A percentile compares a stretch with the other conserved stretches of the same genome.
Evolutionary conservation across 2,797 vertebrate genomes (phyloP).

Genomic region (Melanotaenia pygmaea): DNA sequence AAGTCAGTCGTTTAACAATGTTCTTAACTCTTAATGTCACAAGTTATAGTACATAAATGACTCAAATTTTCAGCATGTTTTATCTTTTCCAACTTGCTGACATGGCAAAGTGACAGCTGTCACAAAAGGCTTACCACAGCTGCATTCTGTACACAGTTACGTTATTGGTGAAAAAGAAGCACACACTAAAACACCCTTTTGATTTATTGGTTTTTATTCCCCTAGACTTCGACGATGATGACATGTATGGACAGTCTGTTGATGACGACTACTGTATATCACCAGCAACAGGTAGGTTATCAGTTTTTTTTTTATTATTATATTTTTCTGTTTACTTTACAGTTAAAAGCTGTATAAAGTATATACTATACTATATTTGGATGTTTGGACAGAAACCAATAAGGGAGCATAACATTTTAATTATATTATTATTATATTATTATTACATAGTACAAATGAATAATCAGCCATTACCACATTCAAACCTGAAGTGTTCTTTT

Average conservation of each 20-base stretch:
- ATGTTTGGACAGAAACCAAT: background rate
- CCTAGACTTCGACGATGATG: constrained; percentile 97
- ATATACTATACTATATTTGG: background rate
- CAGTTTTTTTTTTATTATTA: background rate
- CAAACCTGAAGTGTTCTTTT: background rate
- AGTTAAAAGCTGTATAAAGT: background rate
- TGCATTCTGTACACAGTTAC: background rate
- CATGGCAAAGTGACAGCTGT: constrained; percentile 48
- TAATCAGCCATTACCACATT: background rate
- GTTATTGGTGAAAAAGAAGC: background rate
- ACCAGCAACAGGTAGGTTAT: constrained; percentile 94
- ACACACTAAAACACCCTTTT: background rate
- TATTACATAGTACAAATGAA: background rate
- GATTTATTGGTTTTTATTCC: background rate
- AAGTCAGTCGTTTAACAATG: background rate
- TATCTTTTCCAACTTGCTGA: constrained; percentile 52
- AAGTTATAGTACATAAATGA: background rate
- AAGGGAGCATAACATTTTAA: too few species aligned
- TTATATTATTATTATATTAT: too few species aligned
- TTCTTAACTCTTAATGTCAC: too few species aligned
- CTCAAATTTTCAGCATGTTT: background rate
- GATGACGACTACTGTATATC: constrained; percentile 99
- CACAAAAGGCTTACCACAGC: background rate
- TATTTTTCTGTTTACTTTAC: background rate
- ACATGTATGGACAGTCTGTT: constrained; percentile 95